A percentile compares a stretch with the other conserved stretches of the same genome.
Evolutionary conservation across 2,888 invertebrate species (phyloP).

Genomic region (Melitaea athalia): DNA sequence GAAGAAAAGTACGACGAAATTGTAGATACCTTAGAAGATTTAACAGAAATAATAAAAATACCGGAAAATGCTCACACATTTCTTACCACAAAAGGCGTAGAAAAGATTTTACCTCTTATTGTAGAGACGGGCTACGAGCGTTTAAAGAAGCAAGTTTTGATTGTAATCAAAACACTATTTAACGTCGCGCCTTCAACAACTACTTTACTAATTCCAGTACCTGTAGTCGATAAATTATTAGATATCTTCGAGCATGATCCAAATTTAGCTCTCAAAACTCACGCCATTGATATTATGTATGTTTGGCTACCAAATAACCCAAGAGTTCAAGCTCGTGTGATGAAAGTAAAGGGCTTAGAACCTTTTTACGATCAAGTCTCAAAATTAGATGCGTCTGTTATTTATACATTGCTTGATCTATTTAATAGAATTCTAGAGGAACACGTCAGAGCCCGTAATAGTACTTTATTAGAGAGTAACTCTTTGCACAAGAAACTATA

Average conservation of each 20-base stretch:
- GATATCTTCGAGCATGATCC: conserved; percentile 61
- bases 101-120: conserved; percentile 52
- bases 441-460: conserved; percentile 53
- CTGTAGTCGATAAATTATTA: conserved; percentile 57
- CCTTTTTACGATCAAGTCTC: conserved; percentile 63
- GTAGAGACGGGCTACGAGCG: conserved; percentile 45
- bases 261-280: conserved; percentile 56
- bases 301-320: conserved; percentile 67
- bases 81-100: conserved; percentile 57
- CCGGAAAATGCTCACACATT: conserved; percentile 54
- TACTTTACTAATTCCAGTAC: conserved; percentile 50
- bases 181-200: conserved; percentile 54
- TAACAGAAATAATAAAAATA: conserved; percentile 50
- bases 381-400: conserved; percentile 53
- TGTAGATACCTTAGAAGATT: conserved; percentile 45
- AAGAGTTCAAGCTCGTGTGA: conserved; percentile 60
- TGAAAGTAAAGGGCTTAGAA: conserved; percentile 65
- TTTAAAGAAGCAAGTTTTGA: conserved; percentile 51
- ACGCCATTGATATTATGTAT: conserved; percentile 57
- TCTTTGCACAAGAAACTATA: conserved; percentile 53
- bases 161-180: conserved; percentile 56
- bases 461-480: conserved; percentile 43
- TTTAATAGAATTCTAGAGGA: conserved; percentile 67
- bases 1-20: conserved; percentile 49
- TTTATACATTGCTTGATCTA: conserved; percentile 56